These are phyloP conservation scores for Eupristina koningsbergeri DNA, from an alignment of 1,140 invertebrate species.

Conservation along the genomic window DNA sequence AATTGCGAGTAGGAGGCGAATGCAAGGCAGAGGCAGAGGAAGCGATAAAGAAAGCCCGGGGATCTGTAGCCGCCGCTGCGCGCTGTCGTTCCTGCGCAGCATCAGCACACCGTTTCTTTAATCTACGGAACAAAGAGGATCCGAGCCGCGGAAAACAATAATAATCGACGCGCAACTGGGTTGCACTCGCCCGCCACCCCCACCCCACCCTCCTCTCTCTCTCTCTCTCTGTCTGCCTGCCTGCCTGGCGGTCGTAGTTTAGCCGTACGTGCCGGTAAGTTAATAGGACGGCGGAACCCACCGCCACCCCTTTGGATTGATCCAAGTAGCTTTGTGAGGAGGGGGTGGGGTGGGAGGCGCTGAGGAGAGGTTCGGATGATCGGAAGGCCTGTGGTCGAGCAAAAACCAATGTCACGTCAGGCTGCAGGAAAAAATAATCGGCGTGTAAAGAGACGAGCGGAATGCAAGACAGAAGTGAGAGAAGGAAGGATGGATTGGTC, in stretches of 20 bases:
- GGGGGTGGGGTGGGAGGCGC: too few relatives aligned
- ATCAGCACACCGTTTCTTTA: background rate
- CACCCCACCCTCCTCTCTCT: too few relatives aligned
- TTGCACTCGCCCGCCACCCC: too few relatives aligned
- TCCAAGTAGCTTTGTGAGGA: too few relatives aligned
- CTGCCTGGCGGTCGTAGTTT: too few relatives aligned
- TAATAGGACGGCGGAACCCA: too few relatives aligned
- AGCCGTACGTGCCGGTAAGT: too few relatives aligned
- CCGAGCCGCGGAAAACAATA: background rate
- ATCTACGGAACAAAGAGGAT: background rate
- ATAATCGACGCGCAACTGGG: background rate
- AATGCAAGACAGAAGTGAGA: slow-evolving; percentile 44
- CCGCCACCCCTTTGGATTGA: too few relatives aligned
- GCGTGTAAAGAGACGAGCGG: background rate
- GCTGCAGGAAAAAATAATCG: slow-evolving; percentile 2
- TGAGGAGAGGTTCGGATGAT: too few relatives aligned
- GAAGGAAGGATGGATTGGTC: background rate
- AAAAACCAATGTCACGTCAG: background rate
- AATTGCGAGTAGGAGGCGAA: slow-evolving; percentile 33
- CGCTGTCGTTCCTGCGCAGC: background rate
- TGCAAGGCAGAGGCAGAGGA: slow-evolving; percentile 18
- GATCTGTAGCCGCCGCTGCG: background rate
- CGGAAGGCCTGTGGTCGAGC: too few relatives aligned
- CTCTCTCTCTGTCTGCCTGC: too few relatives aligned
- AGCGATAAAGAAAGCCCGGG: slow-evolving; percentile 43